Conservation (phyloP, 2,797 vertebrate genomes). For the Chelon auratus region DNA sequence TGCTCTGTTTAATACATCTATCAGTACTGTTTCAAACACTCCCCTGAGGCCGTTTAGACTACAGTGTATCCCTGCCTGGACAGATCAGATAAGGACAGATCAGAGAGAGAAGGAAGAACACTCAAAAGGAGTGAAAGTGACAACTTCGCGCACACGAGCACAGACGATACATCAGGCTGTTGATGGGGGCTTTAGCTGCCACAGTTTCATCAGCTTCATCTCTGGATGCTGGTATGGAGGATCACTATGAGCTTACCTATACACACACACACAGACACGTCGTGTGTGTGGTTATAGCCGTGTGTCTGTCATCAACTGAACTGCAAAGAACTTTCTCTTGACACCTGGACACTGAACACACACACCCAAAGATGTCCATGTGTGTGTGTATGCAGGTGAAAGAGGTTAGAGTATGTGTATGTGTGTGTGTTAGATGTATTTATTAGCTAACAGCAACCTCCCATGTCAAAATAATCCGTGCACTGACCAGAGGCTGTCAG, state of each 20-base stretch:
- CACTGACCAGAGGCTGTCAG: slow-evolving; percentile 58
- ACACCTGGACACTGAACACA: slow-evolving; percentile 66
- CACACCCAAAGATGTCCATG: slow-evolving; percentile 19
- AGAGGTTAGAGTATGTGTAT: slow-evolving; percentile 41
- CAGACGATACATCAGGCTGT: slow-evolving; percentile 35
- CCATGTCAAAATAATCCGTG: slow-evolving; percentile 70
- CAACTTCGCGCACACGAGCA: slow-evolving; percentile 27
- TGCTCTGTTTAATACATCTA: slow-evolving; percentile 5
- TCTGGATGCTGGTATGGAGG: slow-evolving; percentile 61
- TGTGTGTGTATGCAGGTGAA: slow-evolving; percentile 37
- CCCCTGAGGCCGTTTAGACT: slow-evolving; percentile 1
- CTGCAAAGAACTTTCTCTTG: slow-evolving; percentile 61
- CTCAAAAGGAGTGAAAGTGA: slow-evolving; percentile 52
- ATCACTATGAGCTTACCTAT: slow-evolving; percentile 30
- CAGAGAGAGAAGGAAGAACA: slow-evolving; percentile 17
- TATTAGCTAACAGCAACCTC: slow-evolving; percentile 54
- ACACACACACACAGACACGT: slow-evolving; percentile 17
- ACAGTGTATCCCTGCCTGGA: slow-evolving; percentile 21
- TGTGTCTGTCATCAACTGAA: slow-evolving; percentile 68
- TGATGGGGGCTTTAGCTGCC: slow-evolving; percentile 64
- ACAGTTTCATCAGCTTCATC: slow-evolving; percentile 20
- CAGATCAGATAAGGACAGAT: slow-evolving; percentile 55
- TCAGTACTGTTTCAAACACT: slow-evolving; percentile 7
- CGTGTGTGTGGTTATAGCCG: slow-evolving; percentile 19
- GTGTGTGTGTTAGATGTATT: slow-evolving; percentile 72